A percentile compares a stretch with the other conserved stretches of the same genome.
phyloP scores from a whole-genome alignment of 2,888 invertebrate genomes.

The Arctia plantaginis region DNA sequence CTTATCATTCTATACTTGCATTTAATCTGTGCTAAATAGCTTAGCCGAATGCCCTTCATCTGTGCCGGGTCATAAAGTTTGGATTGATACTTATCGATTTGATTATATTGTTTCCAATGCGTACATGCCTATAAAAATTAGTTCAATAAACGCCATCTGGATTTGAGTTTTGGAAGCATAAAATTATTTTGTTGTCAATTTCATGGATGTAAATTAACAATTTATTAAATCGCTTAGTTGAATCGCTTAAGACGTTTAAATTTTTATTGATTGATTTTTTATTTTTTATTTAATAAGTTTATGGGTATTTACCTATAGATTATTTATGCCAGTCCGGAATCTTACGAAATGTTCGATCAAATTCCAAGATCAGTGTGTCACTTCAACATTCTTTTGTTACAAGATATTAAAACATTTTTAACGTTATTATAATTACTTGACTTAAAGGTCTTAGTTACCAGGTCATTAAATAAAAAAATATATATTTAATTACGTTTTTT shows the following conservation, averaged over 20 bases:
- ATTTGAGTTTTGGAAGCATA: neutral
- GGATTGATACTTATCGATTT: constrained; percentile 10
- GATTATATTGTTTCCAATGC: neutral
- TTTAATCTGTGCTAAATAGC: constrained; percentile 31
- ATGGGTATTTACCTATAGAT: neutral
- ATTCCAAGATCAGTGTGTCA: neutral
- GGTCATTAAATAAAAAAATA: too few relatives aligned
- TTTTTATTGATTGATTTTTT: neutral
- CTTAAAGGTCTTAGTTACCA: too few relatives aligned
- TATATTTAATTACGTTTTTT: neutral
- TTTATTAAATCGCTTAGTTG: neutral
- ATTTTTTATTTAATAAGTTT: neutral
- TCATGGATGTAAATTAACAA: neutral
- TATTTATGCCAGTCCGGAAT: neutral
- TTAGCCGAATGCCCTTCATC: constrained; percentile 15
- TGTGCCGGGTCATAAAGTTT: constrained; percentile 16
- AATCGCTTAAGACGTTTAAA: neutral
- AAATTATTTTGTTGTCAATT: neutral
- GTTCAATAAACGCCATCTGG: neutral
- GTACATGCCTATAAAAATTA: neutral
- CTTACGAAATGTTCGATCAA: neutral
- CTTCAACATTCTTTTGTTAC: too few relatives aligned
- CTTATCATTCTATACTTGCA: constrained; percentile 35
- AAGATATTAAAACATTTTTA: too few relatives aligned
- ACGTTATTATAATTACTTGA: too few relatives aligned